Evolutionary conservation across 2,113 vertebrate species (phyloP).

Genomic region (Cacatua alba): DNA sequence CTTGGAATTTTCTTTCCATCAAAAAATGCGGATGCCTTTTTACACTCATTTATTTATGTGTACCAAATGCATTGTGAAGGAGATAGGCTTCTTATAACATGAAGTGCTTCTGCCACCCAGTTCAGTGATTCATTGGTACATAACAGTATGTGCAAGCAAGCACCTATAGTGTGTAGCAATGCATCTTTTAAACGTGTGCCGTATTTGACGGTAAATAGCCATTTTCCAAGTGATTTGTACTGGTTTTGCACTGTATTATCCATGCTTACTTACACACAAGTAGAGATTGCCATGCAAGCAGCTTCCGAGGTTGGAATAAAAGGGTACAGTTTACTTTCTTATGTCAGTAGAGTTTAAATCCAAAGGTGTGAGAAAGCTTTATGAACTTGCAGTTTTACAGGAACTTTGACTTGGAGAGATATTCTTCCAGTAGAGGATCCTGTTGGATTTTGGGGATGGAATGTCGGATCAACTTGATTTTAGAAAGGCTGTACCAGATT

Average conservation of each 20-base stretch:
- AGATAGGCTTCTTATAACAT: not conserved
- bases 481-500: not conserved
- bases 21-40: not conserved
- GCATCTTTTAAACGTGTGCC: not conserved
- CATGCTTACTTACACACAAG: not conserved
- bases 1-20: not conserved
- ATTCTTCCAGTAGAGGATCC: not conserved
- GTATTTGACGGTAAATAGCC: not conserved
- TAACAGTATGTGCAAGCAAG: not conserved
- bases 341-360: not conserved
- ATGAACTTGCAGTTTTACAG: not conserved
- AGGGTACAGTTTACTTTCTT: not conserved
- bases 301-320: not conserved
- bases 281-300: not conserved
- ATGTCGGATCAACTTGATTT: not conserved
- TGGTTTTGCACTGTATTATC: not conserved
- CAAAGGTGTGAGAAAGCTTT: not conserved
- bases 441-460: not conserved
- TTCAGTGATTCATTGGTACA: not conserved
- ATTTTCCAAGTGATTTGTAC: slow-evolving; percentile 12
- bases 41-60: not conserved
- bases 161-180: not conserved
- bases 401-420: not conserved
- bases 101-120: not conserved
- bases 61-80: not conserved